Percentiles rank a stretch among this genome's conserved stretches.
These are phyloP conservation scores for Zaprionus ghesquierei DNA, from an alignment of 1,140 invertebrate genomes.

Conservation along the genomic window DNA sequence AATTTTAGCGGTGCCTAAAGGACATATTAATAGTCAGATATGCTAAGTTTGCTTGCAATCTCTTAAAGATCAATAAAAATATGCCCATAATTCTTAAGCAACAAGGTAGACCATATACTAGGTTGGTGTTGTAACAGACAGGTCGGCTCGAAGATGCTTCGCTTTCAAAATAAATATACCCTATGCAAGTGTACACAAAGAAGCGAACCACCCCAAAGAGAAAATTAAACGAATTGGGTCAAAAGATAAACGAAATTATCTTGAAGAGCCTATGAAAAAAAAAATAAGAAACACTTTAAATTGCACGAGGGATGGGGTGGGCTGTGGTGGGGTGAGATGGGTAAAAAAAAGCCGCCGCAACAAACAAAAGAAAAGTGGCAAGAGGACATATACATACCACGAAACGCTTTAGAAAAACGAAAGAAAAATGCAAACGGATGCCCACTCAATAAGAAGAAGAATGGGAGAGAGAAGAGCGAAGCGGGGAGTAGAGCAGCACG, in stretches of 20 bases:
- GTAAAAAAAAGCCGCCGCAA: neutral
- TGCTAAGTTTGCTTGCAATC: too few species aligned
- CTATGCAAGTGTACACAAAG: neutral
- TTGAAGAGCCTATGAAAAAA: slow-evolving; percentile 67
- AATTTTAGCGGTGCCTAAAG: too few species aligned
- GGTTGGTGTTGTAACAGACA: too few species aligned
- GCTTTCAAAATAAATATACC: neutral
- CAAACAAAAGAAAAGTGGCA: slow-evolving; percentile 1
- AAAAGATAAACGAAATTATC: slow-evolving; percentile 79
- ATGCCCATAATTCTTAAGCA: too few species aligned
- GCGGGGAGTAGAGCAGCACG: neutral
- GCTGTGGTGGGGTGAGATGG: neutral
- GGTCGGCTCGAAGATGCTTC: too few species aligned
- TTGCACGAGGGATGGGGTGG: neutral
- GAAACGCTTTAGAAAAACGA: slow-evolving; percentile 21
- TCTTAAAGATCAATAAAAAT: too few species aligned
- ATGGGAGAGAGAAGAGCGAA: neutral
- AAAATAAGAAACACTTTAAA: slow-evolving; percentile 39
- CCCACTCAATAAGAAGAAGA: slow-evolving; percentile 43
- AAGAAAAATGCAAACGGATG: slow-evolving; percentile 66
- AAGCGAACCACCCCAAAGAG: slow-evolving; percentile 36
- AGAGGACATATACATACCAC: slow-evolving; percentile 18
- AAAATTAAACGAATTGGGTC: slow-evolving; percentile 79
- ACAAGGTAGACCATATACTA: too few species aligned
- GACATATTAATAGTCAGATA: too few species aligned